Base-by-base conservation (phyloP, 2,797 vertebrate species). In the Enteromius thamalakanensis region DNA sequence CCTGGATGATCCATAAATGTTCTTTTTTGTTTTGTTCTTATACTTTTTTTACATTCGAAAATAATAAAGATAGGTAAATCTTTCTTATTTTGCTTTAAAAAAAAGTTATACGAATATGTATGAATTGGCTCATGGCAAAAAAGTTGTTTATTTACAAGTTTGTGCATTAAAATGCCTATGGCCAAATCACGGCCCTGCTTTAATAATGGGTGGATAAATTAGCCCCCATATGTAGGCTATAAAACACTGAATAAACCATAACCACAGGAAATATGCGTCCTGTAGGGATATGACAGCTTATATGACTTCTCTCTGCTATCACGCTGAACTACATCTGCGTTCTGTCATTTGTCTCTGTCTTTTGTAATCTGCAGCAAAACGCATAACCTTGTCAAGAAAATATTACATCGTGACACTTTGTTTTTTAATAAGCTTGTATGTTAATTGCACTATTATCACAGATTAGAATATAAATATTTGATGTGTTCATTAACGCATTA, bases 401-500 rank as follows among this genome's bases (percentile, higher is more conserved):
- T 60, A 80, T 53, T 45, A 53, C 23, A 64, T 74, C 74, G 76
- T 69, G 65, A 76, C 84, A 79, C 78, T 70, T 71, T 17, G 17
- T 68, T 58, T 79, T 85, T 76, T 76, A 85, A 82, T 75, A 81
- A n/a, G 78, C 75, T 47, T 86, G 70, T 81, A 60, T 72, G 80
- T 84, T 89, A 85, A 87, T 89, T 83, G 83, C 65, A 70, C 76
- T 81, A 86, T 86, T 86, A 89, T 85, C 78, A 26, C 83, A 86
- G 80, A 86, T 87, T 85, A 85, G 80, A 64, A 81, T 84, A 67
- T 82, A 83, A 79, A 87, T 84, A 80, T 81, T 89, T 87, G 23
- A 86, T 78, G 55, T 79, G 29, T 83, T 85, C 82, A 83, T 88
- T 87, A 83, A 71, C 7, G 21, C 78, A 67, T 79, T 64, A 4